Base-by-base conservation (phyloP, 2,113 vertebrate genomes). In the Callocephalon fimbriatum region DNA sequence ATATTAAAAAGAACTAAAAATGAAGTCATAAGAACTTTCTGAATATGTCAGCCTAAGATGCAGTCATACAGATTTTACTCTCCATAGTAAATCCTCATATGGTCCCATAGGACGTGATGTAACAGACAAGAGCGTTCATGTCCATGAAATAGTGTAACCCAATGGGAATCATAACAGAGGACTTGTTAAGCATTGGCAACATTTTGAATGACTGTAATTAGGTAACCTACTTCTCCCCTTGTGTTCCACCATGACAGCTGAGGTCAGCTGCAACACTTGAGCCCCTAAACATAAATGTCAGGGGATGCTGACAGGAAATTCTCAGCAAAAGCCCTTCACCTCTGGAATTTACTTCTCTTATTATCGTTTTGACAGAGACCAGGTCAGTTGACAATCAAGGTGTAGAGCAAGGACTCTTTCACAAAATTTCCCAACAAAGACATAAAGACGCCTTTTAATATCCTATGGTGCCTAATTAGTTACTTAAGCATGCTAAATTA, bases 171-270 rank as follows among this genome's bases (percentile, higher is more conserved):
- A 48, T 63, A 93, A 75, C 61, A 78, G 47, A 88, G 50, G 72
- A 85, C 84, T 86, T 86, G 44, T 88, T 93, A 89, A 80, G 79
- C 72, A 72, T 37, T 1, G 0, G 38, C 42, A 81, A 67, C 75
- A 61, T 78, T 97, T 86, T 92, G 88, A 97, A 88, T 71, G 92
- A 84, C 88, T 92, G 65, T 86, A 96, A 97, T 97, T 92, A 97
- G 96, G 86, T 92, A 93, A 91, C 82, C 72, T 66, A 12, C 68
- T 86, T 94, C 92, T 92, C 56, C 51, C 75, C 47, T 51, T 80
- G 67, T 71, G 82, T 86, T 90, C 68, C 51, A 81, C 61, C 51
- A 65, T 4, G 61, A 89, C 90, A 96, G 56, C 68, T 81, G 86
- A 90, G 90, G 96, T 95, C 95, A 96, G 48, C 67, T 61, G 68